These are phyloP conservation scores for Ifrita kowaldi DNA, from an alignment of 2,113 vertebrate genomes.

Conservation along the genomic window DNA sequence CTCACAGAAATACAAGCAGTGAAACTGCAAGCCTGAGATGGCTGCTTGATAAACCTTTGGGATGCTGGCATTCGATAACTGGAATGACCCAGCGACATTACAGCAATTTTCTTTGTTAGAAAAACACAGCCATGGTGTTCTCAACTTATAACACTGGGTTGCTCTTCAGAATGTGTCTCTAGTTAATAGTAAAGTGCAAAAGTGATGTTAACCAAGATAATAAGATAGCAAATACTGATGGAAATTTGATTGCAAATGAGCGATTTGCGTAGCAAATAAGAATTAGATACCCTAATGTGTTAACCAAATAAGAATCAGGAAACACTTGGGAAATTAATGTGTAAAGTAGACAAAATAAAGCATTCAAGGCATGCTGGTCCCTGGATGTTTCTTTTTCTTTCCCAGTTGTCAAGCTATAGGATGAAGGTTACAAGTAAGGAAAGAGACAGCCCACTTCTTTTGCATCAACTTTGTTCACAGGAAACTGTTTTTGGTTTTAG, in stretches of 20 bases:
- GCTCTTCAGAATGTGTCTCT: conserved; percentile 22
- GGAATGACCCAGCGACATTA: not conserved
- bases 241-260: conserved; percentile 56
- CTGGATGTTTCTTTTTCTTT: not conserved
- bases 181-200: conserved; percentile 32
- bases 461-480: not conserved
- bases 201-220: conserved; percentile 39
- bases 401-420: not conserved
- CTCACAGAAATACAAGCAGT: not conserved
- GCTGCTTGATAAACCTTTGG: conserved; percentile 7
- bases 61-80: not conserved
- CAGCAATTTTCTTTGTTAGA: conserved; percentile 26
- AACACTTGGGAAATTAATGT: conserved; percentile 63
- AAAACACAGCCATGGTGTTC: not conserved
- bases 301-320: conserved; percentile 35
- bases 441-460: not conserved
- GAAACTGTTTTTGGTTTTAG: not conserved
- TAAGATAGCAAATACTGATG: conserved; percentile 36
- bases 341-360: conserved; percentile 38
- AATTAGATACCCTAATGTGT: conserved; percentile 35
- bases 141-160: not conserved
- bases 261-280: conserved; percentile 43
- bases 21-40: not conserved
- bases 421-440: not conserved
- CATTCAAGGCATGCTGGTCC: not conserved